These are phyloP conservation scores for Catharus bicknelli DNA, from an alignment of 2,113 vertebrate genomes.

Conservation along the genomic window DNA sequence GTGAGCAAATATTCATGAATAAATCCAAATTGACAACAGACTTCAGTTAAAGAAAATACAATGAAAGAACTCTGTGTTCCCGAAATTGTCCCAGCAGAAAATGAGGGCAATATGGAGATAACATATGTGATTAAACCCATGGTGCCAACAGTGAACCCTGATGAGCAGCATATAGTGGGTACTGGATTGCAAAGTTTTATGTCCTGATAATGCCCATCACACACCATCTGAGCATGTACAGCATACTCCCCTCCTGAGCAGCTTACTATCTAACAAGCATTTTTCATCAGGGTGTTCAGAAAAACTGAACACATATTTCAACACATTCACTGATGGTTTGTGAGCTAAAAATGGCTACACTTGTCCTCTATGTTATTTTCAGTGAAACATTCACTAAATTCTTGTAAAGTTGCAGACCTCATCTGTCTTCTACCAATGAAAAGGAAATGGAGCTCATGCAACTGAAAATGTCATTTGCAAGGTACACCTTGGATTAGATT, in stretches of 20 bases:
- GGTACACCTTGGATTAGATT: not conserved
- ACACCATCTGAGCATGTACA: not conserved
- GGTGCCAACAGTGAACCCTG: not conserved
- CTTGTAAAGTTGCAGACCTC: slow-evolving; percentile 7
- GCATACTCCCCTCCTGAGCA: not conserved
- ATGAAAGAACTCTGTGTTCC: not conserved
- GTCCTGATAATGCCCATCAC: not conserved
- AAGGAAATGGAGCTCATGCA: not conserved
- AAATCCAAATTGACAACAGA: not conserved
- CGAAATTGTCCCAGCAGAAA: not conserved
- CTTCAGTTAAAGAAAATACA: not conserved
- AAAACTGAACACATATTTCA: slow-evolving; percentile 16
- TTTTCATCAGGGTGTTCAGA: not conserved
- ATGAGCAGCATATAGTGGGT: not conserved
- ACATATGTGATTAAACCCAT: not conserved
- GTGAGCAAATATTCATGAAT: not conserved
- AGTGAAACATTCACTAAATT: slow-evolving; percentile 3
- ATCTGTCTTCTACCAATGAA: not conserved
- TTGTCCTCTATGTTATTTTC: slow-evolving; percentile 32
- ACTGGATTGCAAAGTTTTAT: not conserved
- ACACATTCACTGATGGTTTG: not conserved
- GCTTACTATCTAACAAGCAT: not conserved
- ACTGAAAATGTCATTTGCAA: not conserved
- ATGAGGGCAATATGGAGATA: not conserved
- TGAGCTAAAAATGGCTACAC: slow-evolving; percentile 45